Evolutionary conservation across 2,888 invertebrate species (phyloP).

Genomic region (Nemotelus nigrinus): DNA sequence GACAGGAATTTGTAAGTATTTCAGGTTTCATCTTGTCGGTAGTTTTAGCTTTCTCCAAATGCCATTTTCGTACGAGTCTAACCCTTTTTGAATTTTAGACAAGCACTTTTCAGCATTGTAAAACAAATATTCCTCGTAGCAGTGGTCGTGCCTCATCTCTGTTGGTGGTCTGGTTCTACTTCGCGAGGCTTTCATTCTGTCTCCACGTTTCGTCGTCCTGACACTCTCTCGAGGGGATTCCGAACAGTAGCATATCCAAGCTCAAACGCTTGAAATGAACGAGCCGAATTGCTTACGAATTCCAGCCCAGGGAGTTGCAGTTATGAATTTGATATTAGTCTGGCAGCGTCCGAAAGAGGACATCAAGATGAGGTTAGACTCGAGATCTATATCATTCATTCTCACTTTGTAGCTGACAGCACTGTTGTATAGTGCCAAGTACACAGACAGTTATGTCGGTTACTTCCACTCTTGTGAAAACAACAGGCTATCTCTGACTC

Average conservation of each 20-base stretch:
- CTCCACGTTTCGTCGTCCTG: conserved; percentile 3
- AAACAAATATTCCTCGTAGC: conserved; percentile 2
- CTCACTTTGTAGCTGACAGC: conserved; percentile 6
- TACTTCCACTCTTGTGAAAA: background rate
- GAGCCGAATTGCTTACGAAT: conserved; percentile 42
- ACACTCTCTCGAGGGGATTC: background rate
- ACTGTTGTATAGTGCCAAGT: conserved; percentile 2
- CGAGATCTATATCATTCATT: conserved; percentile 21
- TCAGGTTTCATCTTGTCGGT: conserved; percentile 16
- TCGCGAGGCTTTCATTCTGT: too few species aligned
- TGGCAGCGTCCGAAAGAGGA: conserved; percentile 23
- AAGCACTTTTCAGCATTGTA: conserved; percentile 17
- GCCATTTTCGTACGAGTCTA: conserved; percentile 22
- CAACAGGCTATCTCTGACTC: background rate
- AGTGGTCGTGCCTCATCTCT: too few species aligned
- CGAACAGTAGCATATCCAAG: background rate
- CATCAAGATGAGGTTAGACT: conserved; percentile 27
- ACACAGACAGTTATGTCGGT: too few species aligned
- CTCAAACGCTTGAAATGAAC: conserved; percentile 13
- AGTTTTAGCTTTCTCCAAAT: conserved; percentile 26
- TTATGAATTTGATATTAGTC: conserved; percentile 48
- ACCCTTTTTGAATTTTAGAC: conserved; percentile 42
- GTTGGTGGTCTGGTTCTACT: too few species aligned
- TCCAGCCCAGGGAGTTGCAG: conserved; percentile 44
- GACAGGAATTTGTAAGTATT: conserved; percentile 34